Conservation (phyloP, 2,888 invertebrate species). For the Heliconius ismenius region DNA sequence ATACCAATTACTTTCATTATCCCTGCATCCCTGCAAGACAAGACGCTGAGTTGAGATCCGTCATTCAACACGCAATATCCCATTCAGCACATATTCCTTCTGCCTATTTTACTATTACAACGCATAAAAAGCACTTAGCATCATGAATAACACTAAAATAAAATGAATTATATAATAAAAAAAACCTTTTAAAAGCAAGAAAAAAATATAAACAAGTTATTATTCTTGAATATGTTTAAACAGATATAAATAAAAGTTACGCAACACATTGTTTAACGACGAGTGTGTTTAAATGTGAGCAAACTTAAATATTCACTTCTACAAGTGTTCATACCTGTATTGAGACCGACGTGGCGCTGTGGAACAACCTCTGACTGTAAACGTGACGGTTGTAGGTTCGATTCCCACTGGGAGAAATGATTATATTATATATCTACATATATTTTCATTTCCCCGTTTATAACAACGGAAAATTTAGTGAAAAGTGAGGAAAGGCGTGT, state of each 20-base stretch:
- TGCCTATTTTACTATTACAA: not conserved
- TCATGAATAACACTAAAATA: too few relatives aligned
- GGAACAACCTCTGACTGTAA: not conserved
- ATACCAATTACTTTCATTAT: too few relatives aligned
- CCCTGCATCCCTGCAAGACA: too few relatives aligned
- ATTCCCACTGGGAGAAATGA: not conserved
- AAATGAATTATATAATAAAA: too few relatives aligned
- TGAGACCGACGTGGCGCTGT: not conserved
- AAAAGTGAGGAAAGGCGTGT: not conserved
- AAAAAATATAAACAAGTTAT: not conserved
- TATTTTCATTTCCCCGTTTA: not conserved
- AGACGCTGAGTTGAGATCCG: not conserved
- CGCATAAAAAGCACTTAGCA: too few relatives aligned
- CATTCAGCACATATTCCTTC: too few relatives aligned
- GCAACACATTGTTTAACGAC: not conserved
- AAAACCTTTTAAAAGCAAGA: not conserved
- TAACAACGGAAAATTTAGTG: not conserved
- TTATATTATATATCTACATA: not conserved
- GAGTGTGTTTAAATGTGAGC: not conserved
- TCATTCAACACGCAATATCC: not conserved
- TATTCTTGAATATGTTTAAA: conserved; percentile 7
- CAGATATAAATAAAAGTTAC: conserved; percentile 1
- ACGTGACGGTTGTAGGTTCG: not conserved
- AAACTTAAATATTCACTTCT: not conserved
- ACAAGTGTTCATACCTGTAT: too few relatives aligned